A percentile compares a stretch with the other conserved stretches of the same genome.
These are phyloP conservation scores for Tachina grossa DNA, from an alignment of 2,888 invertebrate genomes.

Conservation along the genomic window DNA sequence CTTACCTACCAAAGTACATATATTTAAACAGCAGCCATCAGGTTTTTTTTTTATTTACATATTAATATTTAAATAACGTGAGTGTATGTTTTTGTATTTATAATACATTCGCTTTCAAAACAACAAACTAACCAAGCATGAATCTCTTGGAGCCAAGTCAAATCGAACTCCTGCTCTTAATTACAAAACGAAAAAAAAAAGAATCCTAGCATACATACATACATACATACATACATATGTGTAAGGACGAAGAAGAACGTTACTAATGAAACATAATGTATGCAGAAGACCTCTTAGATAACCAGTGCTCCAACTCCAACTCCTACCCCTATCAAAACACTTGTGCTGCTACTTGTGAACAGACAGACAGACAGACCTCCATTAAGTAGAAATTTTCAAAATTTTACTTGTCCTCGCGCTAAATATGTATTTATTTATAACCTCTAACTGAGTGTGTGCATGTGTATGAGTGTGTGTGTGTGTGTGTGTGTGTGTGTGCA, in stretches of 20 bases:
- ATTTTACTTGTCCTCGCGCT: slow-evolving; percentile 58
- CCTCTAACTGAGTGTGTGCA: not conserved
- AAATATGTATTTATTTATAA: slow-evolving; percentile 47
- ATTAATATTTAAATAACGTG: slow-evolving; percentile 67
- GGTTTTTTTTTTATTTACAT: slow-evolving; percentile 23
- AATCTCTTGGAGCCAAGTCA: slow-evolving; percentile 58
- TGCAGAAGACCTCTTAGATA: slow-evolving; percentile 57
- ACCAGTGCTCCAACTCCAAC: slow-evolving; percentile 10
- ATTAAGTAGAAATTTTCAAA: slow-evolving; percentile 50
- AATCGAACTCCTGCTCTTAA: slow-evolving; percentile 42
- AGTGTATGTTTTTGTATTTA: not conserved
- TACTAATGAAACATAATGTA: slow-evolving; percentile 44
- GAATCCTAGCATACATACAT: not conserved
- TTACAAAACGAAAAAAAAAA: slow-evolving; percentile 11
- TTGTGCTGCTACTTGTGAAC: not conserved
- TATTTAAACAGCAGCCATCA: slow-evolving; percentile 16
- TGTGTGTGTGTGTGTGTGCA: not conserved
- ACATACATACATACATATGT: not conserved
- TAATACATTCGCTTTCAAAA: slow-evolving; percentile 46
- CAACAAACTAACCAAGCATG: slow-evolving; percentile 66
- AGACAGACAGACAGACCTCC: slow-evolving; percentile 2
- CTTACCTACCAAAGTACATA: not conserved
- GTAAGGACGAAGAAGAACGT: slow-evolving; percentile 23
- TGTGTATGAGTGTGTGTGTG: not conserved
- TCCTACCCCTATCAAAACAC: not conserved